Evolutionary conservation across 1,140 invertebrate species (phyloP), one percentile per base, ranked within the genome.

Genomic region (Cotesia glomerata): DNA sequence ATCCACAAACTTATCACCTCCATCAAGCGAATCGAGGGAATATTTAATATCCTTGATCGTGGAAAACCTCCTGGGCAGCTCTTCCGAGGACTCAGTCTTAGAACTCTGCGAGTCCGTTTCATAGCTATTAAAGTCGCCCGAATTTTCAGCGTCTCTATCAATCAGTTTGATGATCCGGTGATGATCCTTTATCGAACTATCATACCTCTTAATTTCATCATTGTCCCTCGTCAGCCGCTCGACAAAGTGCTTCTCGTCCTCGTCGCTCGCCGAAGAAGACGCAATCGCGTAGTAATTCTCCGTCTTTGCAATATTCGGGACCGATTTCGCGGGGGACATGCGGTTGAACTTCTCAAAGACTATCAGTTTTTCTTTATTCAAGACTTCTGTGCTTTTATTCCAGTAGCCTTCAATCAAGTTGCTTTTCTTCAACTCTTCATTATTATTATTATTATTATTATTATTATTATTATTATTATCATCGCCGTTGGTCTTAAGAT

Each of bases 241-340:
- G 52, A 2, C 32, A 13, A 58, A 59, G 49, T 61, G 73, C n/a
- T 35, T 54, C 51, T 63, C 65, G 14, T 69, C 66, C n/a, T 71
- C 45, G 16, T 67, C 62, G 73, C n/a, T 78, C 74, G 16, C 63
- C 75, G 32, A 66, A 14, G 13, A 49, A 11, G 5, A 36, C 32
- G 8, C 49, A 34, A 11, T 69, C 34, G 59, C 61, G 71, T 71
- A 45, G 51, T 71, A 72, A 0, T 36, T 58, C 34, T 32, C 71
- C 45, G 39, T 69, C 16, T 78, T 79, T 0, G 78, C 73, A 5
- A 86, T 82, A 52, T 86, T 85, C 0, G 85, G 85, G 5, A 86
- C 81, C 5, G 85, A 86, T 58, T 84, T 82, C 0, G 81, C 84
- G 0, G 82, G 76, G n/a, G 71, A 80, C 14, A 85, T 65, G 0